Evolutionary conservation across 2,888 invertebrate genomes (phyloP).

Genomic region (Ariolimax columbianus): DNA sequence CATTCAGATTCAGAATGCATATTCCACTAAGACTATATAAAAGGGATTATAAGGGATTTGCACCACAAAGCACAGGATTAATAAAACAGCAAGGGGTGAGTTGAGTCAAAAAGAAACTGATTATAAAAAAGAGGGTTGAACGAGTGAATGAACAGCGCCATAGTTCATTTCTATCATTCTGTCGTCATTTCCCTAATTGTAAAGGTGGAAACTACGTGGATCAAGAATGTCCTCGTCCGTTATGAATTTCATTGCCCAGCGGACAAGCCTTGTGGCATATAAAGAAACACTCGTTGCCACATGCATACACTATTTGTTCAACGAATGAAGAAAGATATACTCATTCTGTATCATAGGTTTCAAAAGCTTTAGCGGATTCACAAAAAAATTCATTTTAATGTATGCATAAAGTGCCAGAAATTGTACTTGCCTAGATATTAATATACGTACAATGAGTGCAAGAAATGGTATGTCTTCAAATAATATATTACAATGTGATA

Average conservation of each 20-base stretch:
- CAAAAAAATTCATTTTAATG: background rate
- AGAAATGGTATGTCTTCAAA: background rate
- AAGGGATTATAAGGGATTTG: constrained; percentile 50
- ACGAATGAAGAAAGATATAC: background rate
- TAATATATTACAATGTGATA: no score
- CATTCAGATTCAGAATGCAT: constrained; percentile 18
- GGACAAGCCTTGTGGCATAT: background rate
- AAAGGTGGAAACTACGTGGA: background rate
- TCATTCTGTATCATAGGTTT: background rate
- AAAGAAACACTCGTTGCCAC: background rate
- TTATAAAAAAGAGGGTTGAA: background rate
- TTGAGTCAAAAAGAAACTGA: background rate
- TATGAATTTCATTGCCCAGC: background rate
- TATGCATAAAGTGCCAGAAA: background rate
- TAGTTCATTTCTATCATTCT: background rate
- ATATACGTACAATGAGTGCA: background rate
- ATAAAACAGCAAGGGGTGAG: constrained; percentile 38
- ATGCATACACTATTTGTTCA: background rate
- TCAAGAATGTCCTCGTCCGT: background rate
- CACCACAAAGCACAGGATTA: constrained; percentile 43
- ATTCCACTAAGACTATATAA: constrained; percentile 43
- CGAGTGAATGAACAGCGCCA: constrained; percentile 13
- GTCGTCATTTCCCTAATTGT: constrained; percentile 9
- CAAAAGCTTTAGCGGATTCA: background rate
- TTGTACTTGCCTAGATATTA: background rate